Conservation (phyloP, 1,140 invertebrate species). For the Drosophila triauraria region DNA sequence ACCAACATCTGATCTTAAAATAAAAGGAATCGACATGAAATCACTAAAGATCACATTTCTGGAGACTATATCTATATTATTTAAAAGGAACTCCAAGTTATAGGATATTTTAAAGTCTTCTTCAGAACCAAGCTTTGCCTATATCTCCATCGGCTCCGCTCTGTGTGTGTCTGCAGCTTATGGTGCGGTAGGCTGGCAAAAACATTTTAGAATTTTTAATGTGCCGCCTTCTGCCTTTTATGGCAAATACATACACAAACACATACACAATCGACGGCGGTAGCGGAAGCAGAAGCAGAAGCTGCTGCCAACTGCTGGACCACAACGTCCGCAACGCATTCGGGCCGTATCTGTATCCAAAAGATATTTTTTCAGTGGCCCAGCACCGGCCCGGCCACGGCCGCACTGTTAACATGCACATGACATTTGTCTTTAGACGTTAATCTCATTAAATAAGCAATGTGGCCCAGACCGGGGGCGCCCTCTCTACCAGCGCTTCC, state of each 20-base stretch:
- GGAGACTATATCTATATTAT: neutral
- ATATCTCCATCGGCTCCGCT: conserved; percentile 25
- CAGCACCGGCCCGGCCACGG: conserved; percentile 5
- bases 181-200: conserved; percentile 67
- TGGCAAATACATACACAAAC: conserved; percentile 53
- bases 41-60: neutral
- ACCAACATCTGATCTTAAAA: too few relatives aligned
- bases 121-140: neutral
- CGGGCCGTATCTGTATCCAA: conserved; percentile 30
- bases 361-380: conserved; percentile 61
- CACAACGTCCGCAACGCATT: conserved; percentile 28
- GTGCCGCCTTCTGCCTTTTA: conserved; percentile 80
- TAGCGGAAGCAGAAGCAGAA: conserved; percentile 23
- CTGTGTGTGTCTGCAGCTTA: conserved; percentile 44
- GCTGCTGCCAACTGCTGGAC: conserved; percentile 65
- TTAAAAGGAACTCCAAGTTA: neutral
- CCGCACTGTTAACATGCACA: conserved; percentile 72
- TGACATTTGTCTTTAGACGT: conserved; percentile 84
- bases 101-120: neutral
- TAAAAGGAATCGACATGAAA: neutral
- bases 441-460: conserved; percentile 85
- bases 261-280: conserved; percentile 61
- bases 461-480: conserved; percentile 51
- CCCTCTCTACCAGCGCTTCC: conserved; percentile 26
- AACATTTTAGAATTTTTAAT: conserved; percentile 82